Evolutionary conservation across 53 echinoderm and acorn worm species (phyloP).

Genomic region (Astropecten irregularis): DNA sequence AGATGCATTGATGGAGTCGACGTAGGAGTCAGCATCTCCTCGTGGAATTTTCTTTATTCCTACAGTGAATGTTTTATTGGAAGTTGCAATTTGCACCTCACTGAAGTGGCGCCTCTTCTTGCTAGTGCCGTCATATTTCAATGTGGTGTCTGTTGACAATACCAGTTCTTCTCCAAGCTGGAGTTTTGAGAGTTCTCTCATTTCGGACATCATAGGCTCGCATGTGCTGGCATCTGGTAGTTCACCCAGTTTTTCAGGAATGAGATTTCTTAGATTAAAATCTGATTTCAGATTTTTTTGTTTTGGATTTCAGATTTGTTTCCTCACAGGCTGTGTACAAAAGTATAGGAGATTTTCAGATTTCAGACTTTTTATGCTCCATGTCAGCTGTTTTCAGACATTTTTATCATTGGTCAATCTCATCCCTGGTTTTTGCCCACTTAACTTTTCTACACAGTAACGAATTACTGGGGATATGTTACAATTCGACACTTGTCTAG

Average conservation of each 20-base stretch:
- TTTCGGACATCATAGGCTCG: constrained; percentile 10
- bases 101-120: constrained; percentile 17
- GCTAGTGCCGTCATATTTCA: constrained; percentile 44
- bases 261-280: too few species aligned
- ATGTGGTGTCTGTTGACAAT: background rate
- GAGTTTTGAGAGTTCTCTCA: constrained; percentile 37
- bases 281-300: too few species aligned
- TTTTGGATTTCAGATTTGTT: too few species aligned
- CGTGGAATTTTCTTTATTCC: constrained; percentile 15
- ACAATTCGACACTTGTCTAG: background rate
- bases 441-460: background rate
- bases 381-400: too few species aligned
- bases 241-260: background rate
- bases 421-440: too few species aligned
- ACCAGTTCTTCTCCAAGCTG: constrained; percentile 36
- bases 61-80: constrained; percentile 31
- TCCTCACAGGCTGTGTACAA: too few species aligned
- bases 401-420: too few species aligned
- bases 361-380: too few species aligned
- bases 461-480: constrained; percentile 11
- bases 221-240: constrained; percentile 15
- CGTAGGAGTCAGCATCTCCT: constrained; percentile 6
- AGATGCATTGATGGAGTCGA: constrained; percentile 4
- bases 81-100: constrained; percentile 17
- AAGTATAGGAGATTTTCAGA: too few species aligned